Evolutionary conservation across 2,797 vertebrate genomes (phyloP), one percentile per base, ranked within the genome.

Genomic region (Taenioides sp.): DNA sequence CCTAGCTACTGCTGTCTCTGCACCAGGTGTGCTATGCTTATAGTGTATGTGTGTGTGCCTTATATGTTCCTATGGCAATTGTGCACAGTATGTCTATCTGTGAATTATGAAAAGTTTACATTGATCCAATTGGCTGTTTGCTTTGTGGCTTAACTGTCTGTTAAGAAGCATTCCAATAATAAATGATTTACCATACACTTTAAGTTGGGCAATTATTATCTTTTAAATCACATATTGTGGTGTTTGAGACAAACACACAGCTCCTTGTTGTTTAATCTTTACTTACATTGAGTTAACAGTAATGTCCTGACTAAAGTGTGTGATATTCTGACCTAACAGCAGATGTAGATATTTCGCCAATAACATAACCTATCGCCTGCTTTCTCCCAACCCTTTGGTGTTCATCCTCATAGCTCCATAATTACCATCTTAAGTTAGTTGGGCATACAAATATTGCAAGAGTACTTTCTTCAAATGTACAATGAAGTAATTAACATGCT

Each of bases 111-210:
- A 72, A 64, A 65, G 72, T 59, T 81, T 74, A 82, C 72, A 77
- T 74, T 70, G 70, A 72, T 81, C 77, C 71, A 70, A 86, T 84
- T 73, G 52, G 52, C 64, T 70, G 65, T 84, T 86, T 88, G 86
- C 86, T 79, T 86, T 89, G 82, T 82, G 80, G 85, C 82, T 81
- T 69, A 67, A 62, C 84, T 85, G 84, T 90, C 86, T 78, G 71
- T 89, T 82, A 74, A 77, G 78, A 76, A 91, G 88, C 84, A 90
- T 92, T 93, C 83, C 89, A 93, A 89, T 92, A 83, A 90, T 86
- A 88, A 81, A 75, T 40, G 66, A 86, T 79, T 40, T 31, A 47
- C 79, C 64, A 47, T 3, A 1, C 59, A 65, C 80, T 50, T 76
- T 31, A 12, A 58, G 22, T 58, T 58, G 12, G 5, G 3, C 22